phyloP scores from a whole-genome alignment of 2,888 invertebrate genomes.

The Chouioia cunea region DNA sequence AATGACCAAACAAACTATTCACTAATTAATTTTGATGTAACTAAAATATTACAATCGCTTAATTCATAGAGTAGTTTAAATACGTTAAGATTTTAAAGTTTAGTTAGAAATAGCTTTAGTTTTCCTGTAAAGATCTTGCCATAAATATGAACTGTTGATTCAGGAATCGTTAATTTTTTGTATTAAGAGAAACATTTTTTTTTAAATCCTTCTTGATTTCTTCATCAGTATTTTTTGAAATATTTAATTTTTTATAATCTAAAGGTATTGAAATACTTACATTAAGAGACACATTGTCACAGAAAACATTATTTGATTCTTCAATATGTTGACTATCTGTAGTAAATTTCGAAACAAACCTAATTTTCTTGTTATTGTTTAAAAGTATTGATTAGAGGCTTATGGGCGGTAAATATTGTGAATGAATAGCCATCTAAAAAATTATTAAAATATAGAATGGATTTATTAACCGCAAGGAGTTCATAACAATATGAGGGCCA shows the following conservation, averaged over 20 bases:
- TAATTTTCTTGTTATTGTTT: constrained; percentile 26
- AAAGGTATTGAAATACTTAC: neutral
- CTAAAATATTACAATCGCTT: too few relatives aligned
- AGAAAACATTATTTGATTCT: constrained; percentile 25
- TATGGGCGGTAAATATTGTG: constrained; percentile 33
- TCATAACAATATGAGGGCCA: neutral
- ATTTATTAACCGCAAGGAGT: neutral
- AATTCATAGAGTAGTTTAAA: too few relatives aligned
- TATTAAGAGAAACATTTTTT: neutral
- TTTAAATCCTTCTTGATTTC: neutral
- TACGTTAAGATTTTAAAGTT: too few relatives aligned
- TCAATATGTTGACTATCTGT: constrained; percentile 19
- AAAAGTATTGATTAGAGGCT: constrained; percentile 32
- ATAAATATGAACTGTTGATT: too few relatives aligned
- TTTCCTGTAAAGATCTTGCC: too few relatives aligned
- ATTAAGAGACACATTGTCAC: constrained; percentile 16
- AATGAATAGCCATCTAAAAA: constrained; percentile 15
- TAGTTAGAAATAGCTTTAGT: too few relatives aligned
- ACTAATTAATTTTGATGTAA: too few relatives aligned
- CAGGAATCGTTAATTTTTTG: too few relatives aligned
- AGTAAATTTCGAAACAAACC: constrained; percentile 26
- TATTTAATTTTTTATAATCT: neutral
- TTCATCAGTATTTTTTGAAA: neutral
- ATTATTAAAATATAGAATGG: constrained; percentile 23
- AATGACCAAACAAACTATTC: too few relatives aligned